Evolutionary conservation across 2,797 vertebrate genomes (phyloP), one percentile per base, ranked within the genome.

Genomic region (Schizopygopsis pylzovi): DNA sequence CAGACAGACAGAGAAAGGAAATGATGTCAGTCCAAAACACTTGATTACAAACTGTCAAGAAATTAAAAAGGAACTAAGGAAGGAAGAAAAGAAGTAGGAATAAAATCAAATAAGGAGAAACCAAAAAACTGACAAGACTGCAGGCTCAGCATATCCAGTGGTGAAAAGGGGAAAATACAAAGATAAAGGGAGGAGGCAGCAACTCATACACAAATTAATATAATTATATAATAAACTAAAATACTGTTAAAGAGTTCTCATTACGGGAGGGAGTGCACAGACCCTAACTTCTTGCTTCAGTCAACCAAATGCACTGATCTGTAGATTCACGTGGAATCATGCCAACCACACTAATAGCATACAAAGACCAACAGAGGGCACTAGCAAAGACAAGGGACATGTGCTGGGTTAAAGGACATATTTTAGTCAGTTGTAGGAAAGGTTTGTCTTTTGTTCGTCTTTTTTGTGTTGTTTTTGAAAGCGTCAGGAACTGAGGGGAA

Each of bases 301-400:
- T 90, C 95, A 97, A 97, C 96, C 96, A 97, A 97, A 97, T 97
- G 97, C 97, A 97, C 96, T 96, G 96, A 96, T 95, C 93, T 93
- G 67, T 82, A 91, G 90, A 90, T 87, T 94, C 93, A 81, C 88
- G 93, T 94, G 94, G 93, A 87, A 85, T 92, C 95, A 94, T 95
- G 94, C 95, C 89, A 90, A 92, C 89, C 90, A 90, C 88, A 91
- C 79, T 67, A 72, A 88, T 63, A 85, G 82, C 86, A 82, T 18
- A 72, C 84, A 85, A 71, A 80, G 84, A 85, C 77, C 84, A 80
- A 89, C 72, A 54, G 84, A 88, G 86, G 82, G 83, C 86, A 85
- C 73, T 81, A 72, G 81, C 85, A 81, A 78, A 88, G 37, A 78
- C 73, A 88, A 49, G 72, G 84, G 25, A 56, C 75, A 67, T 15